Percentiles rank a stretch among this genome's conserved stretches.
Evolutionary conservation across 2,888 invertebrate genomes (phyloP).

Genomic region (Drosophila mayaguana): DNA sequence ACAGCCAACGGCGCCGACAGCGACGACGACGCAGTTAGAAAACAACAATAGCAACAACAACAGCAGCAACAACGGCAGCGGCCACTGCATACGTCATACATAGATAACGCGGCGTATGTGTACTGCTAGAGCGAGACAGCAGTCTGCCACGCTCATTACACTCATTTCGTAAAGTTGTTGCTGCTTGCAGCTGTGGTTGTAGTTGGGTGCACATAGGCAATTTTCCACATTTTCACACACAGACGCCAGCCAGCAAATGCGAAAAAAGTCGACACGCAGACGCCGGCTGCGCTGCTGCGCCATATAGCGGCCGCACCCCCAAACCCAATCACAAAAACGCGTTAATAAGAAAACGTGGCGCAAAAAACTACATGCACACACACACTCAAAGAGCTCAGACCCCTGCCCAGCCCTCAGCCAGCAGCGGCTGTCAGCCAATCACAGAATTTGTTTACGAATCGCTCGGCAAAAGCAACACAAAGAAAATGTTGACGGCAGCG

Average conservation of each 20-base stretch:
- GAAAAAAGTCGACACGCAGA: constrained; percentile 71
- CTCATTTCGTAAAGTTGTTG: constrained; percentile 72
- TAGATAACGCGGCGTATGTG: constrained; percentile 81
- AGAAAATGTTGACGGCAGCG: constrained; percentile 67
- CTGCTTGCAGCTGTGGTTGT: constrained; percentile 41
- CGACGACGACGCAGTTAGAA: constrained; percentile 78
- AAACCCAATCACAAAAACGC: constrained; percentile 83
- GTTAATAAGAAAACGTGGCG: constrained; percentile 81
- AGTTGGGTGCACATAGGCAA: constrained; percentile 81
- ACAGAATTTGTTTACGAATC: constrained; percentile 84
- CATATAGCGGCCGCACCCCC: constrained; percentile 65
- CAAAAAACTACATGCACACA: constrained; percentile 73
- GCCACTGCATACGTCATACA: constrained; percentile 61
- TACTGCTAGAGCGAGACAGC: constrained; percentile 65
- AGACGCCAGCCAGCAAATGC: constrained; percentile 51
- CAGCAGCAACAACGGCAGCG: constrained; percentile 32
- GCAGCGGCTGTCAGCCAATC: constrained; percentile 74
- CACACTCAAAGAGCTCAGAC: constrained; percentile 11
- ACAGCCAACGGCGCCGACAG: constrained; percentile 64
- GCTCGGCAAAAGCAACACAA: constrained; percentile 80
- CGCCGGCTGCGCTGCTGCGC: constrained; percentile 62
- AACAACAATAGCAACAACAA: constrained; percentile 59
- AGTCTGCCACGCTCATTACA: constrained; percentile 79
- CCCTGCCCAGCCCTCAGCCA: constrained; percentile 26
- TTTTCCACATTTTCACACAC: constrained; percentile 77